Conservation (phyloP, 2,888 invertebrate species). For the Nephrotoma guestfalica region DNA sequence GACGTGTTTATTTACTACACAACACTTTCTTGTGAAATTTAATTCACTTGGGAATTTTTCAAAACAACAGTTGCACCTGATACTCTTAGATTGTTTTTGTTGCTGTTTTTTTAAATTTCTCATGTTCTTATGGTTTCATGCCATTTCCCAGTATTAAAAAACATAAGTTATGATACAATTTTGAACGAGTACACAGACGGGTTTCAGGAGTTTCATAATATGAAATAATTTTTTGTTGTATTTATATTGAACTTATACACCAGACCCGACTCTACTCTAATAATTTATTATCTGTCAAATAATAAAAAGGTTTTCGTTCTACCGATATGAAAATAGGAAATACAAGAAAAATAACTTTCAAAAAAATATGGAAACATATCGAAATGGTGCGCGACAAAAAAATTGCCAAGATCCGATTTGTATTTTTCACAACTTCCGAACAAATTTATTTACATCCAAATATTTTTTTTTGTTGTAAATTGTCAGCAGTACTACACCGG, state of each 20-base stretch:
- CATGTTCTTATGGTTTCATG: neutral
- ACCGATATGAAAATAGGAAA: neutral
- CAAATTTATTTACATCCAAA: too few species aligned
- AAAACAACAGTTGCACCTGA: neutral
- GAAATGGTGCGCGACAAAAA: neutral
- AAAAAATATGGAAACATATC: neutral
- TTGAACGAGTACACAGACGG: neutral
- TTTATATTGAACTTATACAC: neutral
- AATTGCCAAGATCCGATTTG: neutral
- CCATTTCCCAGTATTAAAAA: neutral
- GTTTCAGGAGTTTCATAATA: neutral
- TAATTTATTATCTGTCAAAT: neutral
- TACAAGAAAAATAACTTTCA: neutral
- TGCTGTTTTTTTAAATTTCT: neutral
- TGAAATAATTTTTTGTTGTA: neutral
- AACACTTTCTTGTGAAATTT: neutral
- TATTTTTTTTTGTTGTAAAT: neutral
- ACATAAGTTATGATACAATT: neutral
- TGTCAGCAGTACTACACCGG: neutral
- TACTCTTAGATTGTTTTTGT: neutral
- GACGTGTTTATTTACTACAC: neutral
- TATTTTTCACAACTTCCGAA: neutral
- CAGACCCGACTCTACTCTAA: neutral
- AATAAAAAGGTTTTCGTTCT: neutral
- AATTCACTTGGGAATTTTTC: neutral